Evolutionary conservation across 2,888 invertebrate genomes (phyloP).

Genomic region (Caenorhabditis angaria): DNA sequence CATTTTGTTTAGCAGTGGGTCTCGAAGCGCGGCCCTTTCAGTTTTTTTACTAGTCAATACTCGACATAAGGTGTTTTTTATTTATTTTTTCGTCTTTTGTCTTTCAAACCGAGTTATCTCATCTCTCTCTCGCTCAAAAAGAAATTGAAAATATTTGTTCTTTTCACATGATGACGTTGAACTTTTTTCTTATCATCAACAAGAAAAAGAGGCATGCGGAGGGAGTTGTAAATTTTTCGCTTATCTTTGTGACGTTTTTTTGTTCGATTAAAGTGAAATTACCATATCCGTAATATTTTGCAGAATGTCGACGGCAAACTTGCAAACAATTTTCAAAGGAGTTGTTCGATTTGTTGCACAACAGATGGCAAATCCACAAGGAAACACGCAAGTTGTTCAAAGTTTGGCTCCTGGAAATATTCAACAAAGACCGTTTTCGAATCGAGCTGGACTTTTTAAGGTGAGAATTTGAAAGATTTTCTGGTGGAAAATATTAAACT

Average conservation of each 20-base stretch:
- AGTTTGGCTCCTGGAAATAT: constrained; percentile 17
- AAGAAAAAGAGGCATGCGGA: neutral
- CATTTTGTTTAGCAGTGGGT: neutral
- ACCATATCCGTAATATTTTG: neutral
- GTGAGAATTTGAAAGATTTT: constrained; percentile 18
- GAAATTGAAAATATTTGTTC: too few species aligned
- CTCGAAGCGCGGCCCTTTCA: neutral
- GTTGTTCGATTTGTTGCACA: neutral
- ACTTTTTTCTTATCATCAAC: neutral
- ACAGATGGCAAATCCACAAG: neutral
- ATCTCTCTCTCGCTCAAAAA: too few species aligned
- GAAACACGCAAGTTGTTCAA: neutral
- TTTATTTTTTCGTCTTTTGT: neutral
- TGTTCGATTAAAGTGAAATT: neutral
- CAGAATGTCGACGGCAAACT: constrained; percentile 8
- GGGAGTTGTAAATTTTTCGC: neutral
- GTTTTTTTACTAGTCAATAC: neutral
- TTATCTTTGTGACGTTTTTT: neutral
- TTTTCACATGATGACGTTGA: neutral
- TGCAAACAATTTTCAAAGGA: neutral
- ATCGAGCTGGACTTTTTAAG: constrained; percentile 26
- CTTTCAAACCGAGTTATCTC: too few species aligned
- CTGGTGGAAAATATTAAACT: neutral
- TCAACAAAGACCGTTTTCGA: constrained; percentile 26
- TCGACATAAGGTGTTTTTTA: neutral